Percentiles rank a stretch among this genome's conserved stretches.
Conservation (phyloP, 2,888 invertebrate species). For the Macropis europaea region DNA sequence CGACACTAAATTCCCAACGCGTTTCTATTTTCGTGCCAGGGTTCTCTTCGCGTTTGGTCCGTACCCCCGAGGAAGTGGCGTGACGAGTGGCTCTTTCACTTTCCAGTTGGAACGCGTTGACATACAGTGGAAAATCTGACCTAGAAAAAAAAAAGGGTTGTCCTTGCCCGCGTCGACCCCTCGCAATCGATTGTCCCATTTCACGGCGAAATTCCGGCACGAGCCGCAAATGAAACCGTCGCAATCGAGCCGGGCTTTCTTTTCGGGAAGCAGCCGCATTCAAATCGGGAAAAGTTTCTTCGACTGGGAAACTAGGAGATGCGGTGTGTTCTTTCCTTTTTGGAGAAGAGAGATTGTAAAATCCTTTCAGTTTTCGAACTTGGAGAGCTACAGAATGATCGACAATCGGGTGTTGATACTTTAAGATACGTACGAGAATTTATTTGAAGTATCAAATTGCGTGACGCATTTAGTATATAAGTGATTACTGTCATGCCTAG, state of each 20-base stretch:
- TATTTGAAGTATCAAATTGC: too few relatives aligned
- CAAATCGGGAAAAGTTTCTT: not conserved
- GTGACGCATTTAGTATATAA: too few relatives aligned
- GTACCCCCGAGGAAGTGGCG: not conserved
- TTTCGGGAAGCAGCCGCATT: not conserved
- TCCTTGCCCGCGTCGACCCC: constrained; percentile 33
- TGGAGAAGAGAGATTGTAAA: too few relatives aligned
- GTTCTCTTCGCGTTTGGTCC: not conserved
- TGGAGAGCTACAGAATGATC: too few relatives aligned
- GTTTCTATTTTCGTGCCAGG: not conserved
- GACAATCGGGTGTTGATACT: too few relatives aligned
- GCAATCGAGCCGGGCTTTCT: not conserved
- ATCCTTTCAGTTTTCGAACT: not conserved
- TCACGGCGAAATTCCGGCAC: constrained; percentile 31
- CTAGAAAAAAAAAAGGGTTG: constrained; percentile 39
- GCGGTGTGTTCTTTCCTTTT: not conserved
- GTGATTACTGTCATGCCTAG: too few relatives aligned
- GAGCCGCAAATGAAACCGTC: constrained; percentile 1
- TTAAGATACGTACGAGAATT: too few relatives aligned
- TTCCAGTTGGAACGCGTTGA: not conserved
- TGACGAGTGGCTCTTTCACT: not conserved
- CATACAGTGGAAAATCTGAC: constrained; percentile 26
- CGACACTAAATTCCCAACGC: too few relatives aligned
- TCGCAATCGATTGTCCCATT: constrained; percentile 63
- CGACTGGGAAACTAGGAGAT: not conserved